phyloP scores from a whole-genome alignment of 2,797 vertebrate species.

The Luscinia luscinia region DNA sequence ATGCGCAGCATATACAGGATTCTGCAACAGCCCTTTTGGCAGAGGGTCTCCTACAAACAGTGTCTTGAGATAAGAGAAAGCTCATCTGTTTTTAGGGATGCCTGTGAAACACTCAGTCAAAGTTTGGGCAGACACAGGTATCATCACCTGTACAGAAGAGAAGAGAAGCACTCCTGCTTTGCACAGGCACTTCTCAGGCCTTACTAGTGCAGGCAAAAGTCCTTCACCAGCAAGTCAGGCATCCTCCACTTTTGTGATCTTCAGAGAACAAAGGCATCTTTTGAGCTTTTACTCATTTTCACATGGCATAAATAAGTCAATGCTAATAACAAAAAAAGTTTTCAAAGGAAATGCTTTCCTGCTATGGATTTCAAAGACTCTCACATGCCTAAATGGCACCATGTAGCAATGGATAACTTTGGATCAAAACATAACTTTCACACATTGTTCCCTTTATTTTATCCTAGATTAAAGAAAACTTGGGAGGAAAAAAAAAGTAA shows the following conservation, averaged over 20 bases:
- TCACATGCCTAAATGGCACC: not conserved
- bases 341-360: slow-evolving; percentile 20
- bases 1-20: not conserved
- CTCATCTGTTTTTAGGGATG: not conserved
- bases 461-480: not conserved
- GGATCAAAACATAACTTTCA: not conserved
- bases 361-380: not conserved
- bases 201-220: not conserved
- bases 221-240: not conserved
- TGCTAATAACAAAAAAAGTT: not conserved
- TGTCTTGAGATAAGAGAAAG: not conserved
- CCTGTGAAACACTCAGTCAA: not conserved
- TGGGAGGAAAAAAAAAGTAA: not conserved
- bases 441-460: not conserved
- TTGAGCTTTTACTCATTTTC: not conserved
- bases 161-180: not conserved
- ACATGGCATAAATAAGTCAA: not conserved
- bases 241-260: not conserved
- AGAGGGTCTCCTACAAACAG: not conserved
- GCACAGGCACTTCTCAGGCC: fast-evolving
- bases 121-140: not conserved
- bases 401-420: fast-evolving
- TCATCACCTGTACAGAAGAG: not conserved
- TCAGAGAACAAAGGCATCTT: slow-evolving; percentile 11
- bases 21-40: not conserved